These are phyloP conservation scores for Chironomus striatipennis DNA, from an alignment of 1,140 invertebrate species.

Conservation along the genomic window DNA sequence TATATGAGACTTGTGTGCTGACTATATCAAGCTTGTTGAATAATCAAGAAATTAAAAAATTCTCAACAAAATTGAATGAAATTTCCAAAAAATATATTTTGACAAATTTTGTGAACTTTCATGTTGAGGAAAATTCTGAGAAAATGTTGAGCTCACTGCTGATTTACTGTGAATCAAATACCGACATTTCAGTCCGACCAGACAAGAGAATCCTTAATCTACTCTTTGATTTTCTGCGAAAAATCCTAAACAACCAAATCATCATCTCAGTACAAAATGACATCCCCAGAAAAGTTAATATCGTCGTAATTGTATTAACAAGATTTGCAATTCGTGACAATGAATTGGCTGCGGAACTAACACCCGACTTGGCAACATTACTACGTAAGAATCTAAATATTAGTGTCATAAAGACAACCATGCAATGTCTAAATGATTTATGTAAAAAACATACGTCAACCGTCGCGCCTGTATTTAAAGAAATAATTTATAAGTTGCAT, in stretches of 20 bases:
- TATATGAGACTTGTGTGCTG: background rate
- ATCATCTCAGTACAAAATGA: background rate
- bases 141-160: background rate
- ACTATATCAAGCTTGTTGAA: background rate
- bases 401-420: background rate
- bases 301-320: background rate
- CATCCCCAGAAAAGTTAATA: background rate
- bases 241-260: background rate
- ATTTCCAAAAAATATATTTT: background rate
- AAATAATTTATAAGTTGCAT: conserved; percentile 3
- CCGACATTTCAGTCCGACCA: background rate
- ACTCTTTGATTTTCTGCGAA: background rate
- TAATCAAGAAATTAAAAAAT: background rate
- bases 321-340: background rate
- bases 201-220: background rate
- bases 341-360: background rate
- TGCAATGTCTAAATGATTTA: conserved; percentile 20
- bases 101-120: background rate
- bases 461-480: background rate
- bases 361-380: background rate
- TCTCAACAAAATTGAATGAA: background rate
- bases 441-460: conserved; percentile 11
- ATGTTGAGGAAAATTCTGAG: background rate
- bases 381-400: background rate
- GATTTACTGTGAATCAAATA: conserved; percentile 6